These are phyloP conservation scores for Drosophila sucinea DNA, from an alignment of 1,140 invertebrate genomes.

Conservation along the genomic window DNA sequence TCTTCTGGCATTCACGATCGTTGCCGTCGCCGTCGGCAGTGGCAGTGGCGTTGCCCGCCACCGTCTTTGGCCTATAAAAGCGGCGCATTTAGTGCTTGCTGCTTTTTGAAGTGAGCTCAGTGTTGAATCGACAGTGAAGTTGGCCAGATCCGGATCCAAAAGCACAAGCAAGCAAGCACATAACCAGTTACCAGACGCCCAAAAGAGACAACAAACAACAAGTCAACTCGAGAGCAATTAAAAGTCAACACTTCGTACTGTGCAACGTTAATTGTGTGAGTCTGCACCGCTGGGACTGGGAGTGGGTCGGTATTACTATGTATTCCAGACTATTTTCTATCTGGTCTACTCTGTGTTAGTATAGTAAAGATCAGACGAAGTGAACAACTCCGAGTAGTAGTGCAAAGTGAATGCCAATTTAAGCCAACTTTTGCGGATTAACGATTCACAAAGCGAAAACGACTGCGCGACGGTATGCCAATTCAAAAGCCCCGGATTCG, in stretches of 20 bases:
- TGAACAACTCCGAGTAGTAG: background rate
- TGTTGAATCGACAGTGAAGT: slow-evolving; percentile 69
- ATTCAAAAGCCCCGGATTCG: slow-evolving; percentile 26
- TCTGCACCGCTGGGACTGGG: background rate
- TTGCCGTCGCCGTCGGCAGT: slow-evolving; percentile 36
- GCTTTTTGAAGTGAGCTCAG: slow-evolving; percentile 76
- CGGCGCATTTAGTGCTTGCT: slow-evolving; percentile 68
- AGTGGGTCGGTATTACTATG: background rate
- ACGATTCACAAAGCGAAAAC: slow-evolving; percentile 20
- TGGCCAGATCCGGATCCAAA: slow-evolving; percentile 46
- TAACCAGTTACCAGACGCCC: slow-evolving; percentile 47
- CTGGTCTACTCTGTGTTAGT: background rate
- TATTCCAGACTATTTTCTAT: background rate
- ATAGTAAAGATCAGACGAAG: background rate
- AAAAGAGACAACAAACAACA: slow-evolving; percentile 18
- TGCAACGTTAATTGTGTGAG: slow-evolving; percentile 34
- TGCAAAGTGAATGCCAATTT: slow-evolving; percentile 12
- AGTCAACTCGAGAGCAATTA: slow-evolving; percentile 40
- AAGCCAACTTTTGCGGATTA: slow-evolving; percentile 11
- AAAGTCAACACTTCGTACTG: slow-evolving; percentile 30
- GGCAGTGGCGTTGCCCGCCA: slow-evolving; percentile 1
- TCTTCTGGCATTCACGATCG: slow-evolving; percentile 75
- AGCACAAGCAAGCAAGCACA: background rate
- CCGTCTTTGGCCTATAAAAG: slow-evolving; percentile 70
- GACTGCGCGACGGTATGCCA: slow-evolving; percentile 27